phyloP scores from a whole-genome alignment of 2,113 vertebrate genomes.

The Scopus umbretta region DNA sequence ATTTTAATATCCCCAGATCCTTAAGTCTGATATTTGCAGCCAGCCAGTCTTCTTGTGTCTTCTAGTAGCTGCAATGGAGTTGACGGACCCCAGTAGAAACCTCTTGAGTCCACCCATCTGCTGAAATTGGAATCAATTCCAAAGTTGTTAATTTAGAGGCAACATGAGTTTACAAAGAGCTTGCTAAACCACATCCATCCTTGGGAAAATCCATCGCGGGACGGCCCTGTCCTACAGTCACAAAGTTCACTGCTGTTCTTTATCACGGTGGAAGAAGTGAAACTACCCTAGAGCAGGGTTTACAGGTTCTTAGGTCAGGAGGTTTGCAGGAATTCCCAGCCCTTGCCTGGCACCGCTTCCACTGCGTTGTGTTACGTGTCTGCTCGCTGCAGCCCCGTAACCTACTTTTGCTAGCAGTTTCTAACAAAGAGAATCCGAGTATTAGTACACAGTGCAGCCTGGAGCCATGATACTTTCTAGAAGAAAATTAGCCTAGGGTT shows the following conservation, averaged over 20 bases:
- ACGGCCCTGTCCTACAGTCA: background rate
- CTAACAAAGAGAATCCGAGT: background rate
- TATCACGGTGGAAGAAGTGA: accelerated
- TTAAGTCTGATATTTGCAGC: background rate
- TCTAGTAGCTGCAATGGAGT: background rate
- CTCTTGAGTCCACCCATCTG: background rate
- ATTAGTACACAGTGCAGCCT: background rate
- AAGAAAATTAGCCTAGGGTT: background rate
- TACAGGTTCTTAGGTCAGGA: background rate
- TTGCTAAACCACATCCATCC: background rate
- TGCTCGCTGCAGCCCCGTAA: background rate
- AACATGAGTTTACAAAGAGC: background rate
- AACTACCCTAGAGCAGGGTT: background rate
- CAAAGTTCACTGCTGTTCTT: background rate
- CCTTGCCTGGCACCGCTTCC: background rate
- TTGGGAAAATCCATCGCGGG: accelerated
- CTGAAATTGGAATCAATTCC: background rate
- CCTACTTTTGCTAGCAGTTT: background rate
- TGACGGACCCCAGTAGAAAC: background rate
- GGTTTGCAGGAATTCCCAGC: background rate
- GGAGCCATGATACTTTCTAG: background rate
- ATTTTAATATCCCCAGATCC: background rate
- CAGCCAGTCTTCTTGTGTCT: background rate
- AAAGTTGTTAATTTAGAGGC: background rate
- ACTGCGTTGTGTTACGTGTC: background rate